phyloP scores from a whole-genome alignment of 2,888 invertebrate genomes.

The Melinopterus prodromus region DNA sequence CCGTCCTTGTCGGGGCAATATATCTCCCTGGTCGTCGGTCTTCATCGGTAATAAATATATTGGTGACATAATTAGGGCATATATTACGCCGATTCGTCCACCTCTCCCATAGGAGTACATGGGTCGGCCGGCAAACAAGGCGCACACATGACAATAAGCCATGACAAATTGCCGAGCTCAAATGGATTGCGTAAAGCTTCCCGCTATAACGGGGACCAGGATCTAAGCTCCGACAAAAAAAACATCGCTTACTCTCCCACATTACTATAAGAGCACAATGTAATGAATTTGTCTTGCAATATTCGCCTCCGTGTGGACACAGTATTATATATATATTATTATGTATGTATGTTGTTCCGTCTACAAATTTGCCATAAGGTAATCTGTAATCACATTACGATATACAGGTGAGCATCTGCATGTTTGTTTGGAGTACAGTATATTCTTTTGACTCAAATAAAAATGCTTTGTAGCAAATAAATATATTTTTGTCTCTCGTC shows the following conservation, averaged over 20 bases:
- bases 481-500: no score
- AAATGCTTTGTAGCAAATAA: no score
- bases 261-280: not conserved
- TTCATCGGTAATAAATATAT: constrained; percentile 25
- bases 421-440: no score
- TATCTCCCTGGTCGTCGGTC: constrained; percentile 19
- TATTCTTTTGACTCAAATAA: no score
- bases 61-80: constrained; percentile 43
- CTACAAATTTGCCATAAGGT: no score
- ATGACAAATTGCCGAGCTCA: constrained; percentile 52
- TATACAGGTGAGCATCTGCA: no score
- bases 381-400: no score
- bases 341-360: no score
- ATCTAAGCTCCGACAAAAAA: not conserved
- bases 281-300: not conserved
- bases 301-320: not conserved
- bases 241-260: not conserved
- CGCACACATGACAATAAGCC: constrained; percentile 55
- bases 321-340: not conserved
- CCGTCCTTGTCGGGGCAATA: not conserved
- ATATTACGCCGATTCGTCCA: constrained; percentile 37
- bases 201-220: not conserved
- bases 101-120: constrained; percentile 33
- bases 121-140: constrained; percentile 44
- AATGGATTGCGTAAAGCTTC: constrained; percentile 41